phyloP scores from a whole-genome alignment of 2,888 invertebrate species.

The Microplitis manilae region DNA sequence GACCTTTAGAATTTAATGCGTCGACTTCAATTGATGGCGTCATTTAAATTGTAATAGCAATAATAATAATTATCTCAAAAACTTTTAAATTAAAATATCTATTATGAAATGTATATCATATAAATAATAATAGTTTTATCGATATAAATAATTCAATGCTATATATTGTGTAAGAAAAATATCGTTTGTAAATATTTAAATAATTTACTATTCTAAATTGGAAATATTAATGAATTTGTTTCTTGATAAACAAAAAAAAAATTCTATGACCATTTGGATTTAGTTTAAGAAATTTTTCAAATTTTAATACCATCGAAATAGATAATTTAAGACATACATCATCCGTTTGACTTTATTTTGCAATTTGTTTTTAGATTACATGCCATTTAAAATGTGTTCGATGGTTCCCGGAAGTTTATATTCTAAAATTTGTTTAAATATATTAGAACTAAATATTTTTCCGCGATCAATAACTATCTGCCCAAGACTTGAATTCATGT shows the following conservation, averaged over 20 bases:
- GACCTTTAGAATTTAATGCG: too few relatives aligned
- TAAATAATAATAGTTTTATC: not conserved
- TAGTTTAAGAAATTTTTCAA: too few relatives aligned
- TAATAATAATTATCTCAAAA: too few relatives aligned
- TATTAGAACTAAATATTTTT: conserved; percentile 60
- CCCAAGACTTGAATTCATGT: conserved; percentile 56
- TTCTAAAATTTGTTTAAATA: conserved; percentile 59
- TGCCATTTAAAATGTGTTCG: conserved; percentile 58
- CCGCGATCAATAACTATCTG: conserved; percentile 61
- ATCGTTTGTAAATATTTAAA: not conserved
- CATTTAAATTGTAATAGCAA: too few relatives aligned
- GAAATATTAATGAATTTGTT: not conserved
- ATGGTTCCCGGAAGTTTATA: conserved; percentile 61
- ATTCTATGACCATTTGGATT: too few relatives aligned
- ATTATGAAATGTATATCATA: too few relatives aligned
- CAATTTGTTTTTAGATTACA: conserved; percentile 54
- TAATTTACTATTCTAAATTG: not conserved
- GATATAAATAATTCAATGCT: not conserved
- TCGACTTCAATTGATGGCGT: too few relatives aligned
- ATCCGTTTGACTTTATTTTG: too few relatives aligned
- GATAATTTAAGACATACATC: too few relatives aligned
- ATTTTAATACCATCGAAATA: too few relatives aligned
- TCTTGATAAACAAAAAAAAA: not conserved
- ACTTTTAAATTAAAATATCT: too few relatives aligned
- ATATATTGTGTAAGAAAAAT: not conserved